These are phyloP conservation scores for Paelopatides confundens DNA, from an alignment of 53 echinoderm and acorn worm species.

Conservation along the genomic window DNA sequence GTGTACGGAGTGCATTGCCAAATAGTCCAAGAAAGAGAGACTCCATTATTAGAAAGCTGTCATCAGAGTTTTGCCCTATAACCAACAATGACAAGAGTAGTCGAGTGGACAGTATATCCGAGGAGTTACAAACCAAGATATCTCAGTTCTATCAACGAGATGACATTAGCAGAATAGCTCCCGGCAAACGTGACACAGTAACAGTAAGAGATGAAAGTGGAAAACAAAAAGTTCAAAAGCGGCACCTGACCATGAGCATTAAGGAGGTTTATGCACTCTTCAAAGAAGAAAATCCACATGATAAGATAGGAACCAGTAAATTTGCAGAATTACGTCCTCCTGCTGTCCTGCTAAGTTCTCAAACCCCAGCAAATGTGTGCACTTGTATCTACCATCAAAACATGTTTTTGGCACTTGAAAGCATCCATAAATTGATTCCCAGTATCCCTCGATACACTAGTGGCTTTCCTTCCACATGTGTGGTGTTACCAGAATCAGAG, in stretches of 20 bases:
- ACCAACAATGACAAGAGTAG: not conserved
- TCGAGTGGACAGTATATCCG: not conserved
- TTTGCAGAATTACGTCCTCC: constrained; percentile 28
- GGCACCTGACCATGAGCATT: not conserved
- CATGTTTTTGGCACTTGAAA: not conserved
- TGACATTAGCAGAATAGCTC: constrained; percentile 17
- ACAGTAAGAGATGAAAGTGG: not conserved
- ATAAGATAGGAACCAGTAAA: constrained; percentile 25
- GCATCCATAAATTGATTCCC: constrained; percentile 3
- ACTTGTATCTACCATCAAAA: constrained; percentile 26
- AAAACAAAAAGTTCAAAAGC: not conserved
- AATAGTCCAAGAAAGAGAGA: not conserved
- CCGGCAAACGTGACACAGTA: not conserved
- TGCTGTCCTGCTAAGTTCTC: not conserved
- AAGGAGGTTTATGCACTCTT: not conserved
- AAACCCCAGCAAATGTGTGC: constrained; percentile 18
- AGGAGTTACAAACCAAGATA: not conserved
- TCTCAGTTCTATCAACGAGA: constrained; percentile 12
- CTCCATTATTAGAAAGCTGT: not conserved
- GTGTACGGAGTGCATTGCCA: not conserved
- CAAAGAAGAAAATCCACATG: constrained; percentile 1
- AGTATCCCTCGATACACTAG: not conserved
- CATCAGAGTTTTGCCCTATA: not conserved
- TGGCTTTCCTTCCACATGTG: constrained; percentile 6
- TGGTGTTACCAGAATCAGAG: constrained; percentile 17